These are phyloP conservation scores for Gila robusta DNA, from an alignment of 2,797 vertebrate genomes.

Conservation along the genomic window DNA sequence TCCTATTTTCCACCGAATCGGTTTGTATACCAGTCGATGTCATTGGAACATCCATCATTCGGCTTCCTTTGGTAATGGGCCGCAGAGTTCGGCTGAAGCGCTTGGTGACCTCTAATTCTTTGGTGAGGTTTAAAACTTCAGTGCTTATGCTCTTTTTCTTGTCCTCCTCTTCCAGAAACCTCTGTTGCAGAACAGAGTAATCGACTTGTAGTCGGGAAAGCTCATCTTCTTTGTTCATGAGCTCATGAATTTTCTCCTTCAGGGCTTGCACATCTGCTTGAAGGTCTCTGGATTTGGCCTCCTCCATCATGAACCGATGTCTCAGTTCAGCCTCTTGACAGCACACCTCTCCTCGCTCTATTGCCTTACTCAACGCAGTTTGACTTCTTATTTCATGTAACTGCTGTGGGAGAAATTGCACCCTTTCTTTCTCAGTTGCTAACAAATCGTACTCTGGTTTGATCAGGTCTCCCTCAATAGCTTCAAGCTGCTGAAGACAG, in stretches of 20 bases:
- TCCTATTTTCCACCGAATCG: constrained; percentile 79
- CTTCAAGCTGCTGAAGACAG: constrained; percentile 92
- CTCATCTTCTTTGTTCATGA: constrained; percentile 98
- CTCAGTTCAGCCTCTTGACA: constrained; percentile 88
- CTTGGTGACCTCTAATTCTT: constrained; percentile 92
- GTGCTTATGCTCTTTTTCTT: constrained; percentile 92
- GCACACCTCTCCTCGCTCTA: constrained; percentile 91
- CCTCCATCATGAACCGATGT: constrained; percentile 88
- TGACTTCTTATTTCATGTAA: constrained; percentile 93
- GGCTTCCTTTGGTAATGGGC: constrained; percentile 90
- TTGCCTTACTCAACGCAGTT: constrained; percentile 90
- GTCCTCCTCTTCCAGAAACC: constrained; percentile 92
- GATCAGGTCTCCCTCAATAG: constrained; percentile 94
- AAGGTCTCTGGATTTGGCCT: constrained; percentile 89
- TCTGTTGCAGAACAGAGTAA: constrained; percentile 91
- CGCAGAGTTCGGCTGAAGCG: constrained; percentile 91
- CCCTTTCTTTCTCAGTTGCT: constrained; percentile 93
- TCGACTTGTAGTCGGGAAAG: constrained; percentile 96
- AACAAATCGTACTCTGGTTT: constrained; percentile 95
- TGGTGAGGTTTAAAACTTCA: constrained; percentile 91
- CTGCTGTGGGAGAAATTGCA: constrained; percentile 91
- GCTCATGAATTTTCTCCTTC: constrained; percentile 97
- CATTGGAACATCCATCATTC: constrained; percentile 91
- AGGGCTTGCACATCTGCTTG: constrained; percentile 93
- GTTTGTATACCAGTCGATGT: constrained; percentile 93